Base-by-base conservation (phyloP, 2,797 vertebrate species). In the Semaprochilodus insignis region DNA sequence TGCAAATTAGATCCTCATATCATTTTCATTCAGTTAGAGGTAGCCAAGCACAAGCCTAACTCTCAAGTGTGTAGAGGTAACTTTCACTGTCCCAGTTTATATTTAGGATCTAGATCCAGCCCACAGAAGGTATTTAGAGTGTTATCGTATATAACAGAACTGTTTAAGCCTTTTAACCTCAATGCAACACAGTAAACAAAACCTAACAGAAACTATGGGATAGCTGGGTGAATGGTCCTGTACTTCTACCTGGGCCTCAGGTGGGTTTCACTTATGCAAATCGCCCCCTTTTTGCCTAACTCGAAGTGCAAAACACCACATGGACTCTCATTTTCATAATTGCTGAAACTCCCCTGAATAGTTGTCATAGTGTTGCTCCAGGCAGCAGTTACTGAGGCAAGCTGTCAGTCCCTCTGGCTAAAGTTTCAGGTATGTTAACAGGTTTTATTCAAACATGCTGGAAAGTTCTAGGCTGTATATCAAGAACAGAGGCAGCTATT, bases 261-360 rank as follows among this genome's bases (percentile, higher is more conserved):
- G 14, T 51, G 4, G 65, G 34, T 69, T 75, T 81, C 52, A 76
- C 23, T 70, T 52, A 77, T 80, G 66, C 59, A 85, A 82, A 80
- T 76, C 2, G 54, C 5, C 27, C 31, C 51, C n/a, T 23, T 51
- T 4, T 15, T 6, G 17, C 4, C 34, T 14, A 73, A 78, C 25
- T 8, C 79, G 74, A 74, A 73, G 34, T 57, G 63, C 51, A 25
- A 72, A 81, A 65, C 13, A 51, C 52, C 5, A 0, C 48, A 74
- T 51, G 31, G 31, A 5, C 17, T 69, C 63, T 71, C n/a, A 72
- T 80, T 82, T 85, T 40, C 57, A 82, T 85, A 80, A 78, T 51
- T 75, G 55, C 25, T 72, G 60, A 25, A 10, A 77, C 16, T 81
- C 6, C 31, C 55, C 23, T 67, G 60, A 27, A 17, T 23, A 57